Evolutionary conservation across 2,113 vertebrate species (phyloP), one percentile per base, ranked within the genome.

Genomic region (Synodontis membranacea): DNA sequence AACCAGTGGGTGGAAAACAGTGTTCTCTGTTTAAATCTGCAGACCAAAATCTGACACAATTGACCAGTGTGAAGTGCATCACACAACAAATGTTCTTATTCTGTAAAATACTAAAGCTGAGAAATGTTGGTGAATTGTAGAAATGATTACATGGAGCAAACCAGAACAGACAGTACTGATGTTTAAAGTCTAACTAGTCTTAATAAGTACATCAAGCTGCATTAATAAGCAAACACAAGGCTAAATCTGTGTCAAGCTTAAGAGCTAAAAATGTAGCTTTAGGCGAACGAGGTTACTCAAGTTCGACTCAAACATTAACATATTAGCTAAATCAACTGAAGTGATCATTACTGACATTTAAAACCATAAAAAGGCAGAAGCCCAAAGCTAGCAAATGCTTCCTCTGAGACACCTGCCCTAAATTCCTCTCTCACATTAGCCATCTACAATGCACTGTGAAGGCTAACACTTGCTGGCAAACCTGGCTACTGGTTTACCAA

Each of bases 1-100:
- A 92, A 89, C n/a, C 75, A 82, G 75, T 86, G 92, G 80, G 52
- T 83, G 62, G 83, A 76, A 85, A 84, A 88, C 23, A 46, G 37
- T 28, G 1, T 44, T 46, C 72, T 76, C 42, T 37, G 75, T 31
- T 64, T 50, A 66, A 50, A 54, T 21, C 11, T 75, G 81, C 19
- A 90, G 91, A 89, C 56, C 25, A 87, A 52, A 72, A 89, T 66
- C 37, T 64, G 76, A 81, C 70, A 74, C 52, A 79, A 48, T 42
- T 46, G 74, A 34, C 62, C 50, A 86, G 3, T 12, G 23, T 62
- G 84, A 75, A 39, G 12, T n/a, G 42, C 2, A n/a, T 42, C 46
- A 25, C 17, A 5, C 9, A 1, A 15, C 5, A 7, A 21, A 23
- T 39, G 14, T 46, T 62, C n/a, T 62, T 17, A 62, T 78, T 50